phyloP scores from a whole-genome alignment of 2,888 invertebrate species.

The Drosophila antonietae region DNA sequence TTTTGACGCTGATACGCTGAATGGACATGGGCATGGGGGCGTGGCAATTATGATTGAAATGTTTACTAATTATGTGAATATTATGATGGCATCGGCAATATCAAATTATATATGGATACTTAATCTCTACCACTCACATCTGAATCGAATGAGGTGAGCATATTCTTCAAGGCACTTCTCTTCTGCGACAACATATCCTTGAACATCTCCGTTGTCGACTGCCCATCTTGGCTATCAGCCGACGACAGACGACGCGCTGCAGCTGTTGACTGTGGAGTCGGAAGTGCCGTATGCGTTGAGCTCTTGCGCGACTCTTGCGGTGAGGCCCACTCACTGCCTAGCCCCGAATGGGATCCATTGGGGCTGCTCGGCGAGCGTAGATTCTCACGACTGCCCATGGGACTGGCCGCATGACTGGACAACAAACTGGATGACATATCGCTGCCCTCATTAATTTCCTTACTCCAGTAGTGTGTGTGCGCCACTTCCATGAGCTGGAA shows the following conservation, averaged over 20 bases:
- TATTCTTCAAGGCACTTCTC: slow-evolving; percentile 93
- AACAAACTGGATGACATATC: slow-evolving; percentile 84
- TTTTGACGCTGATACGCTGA: slow-evolving; percentile 34
- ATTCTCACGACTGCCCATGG: slow-evolving; percentile 89
- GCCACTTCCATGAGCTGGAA: slow-evolving; percentile 99
- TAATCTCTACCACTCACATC: slow-evolving; percentile 89
- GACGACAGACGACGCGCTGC: slow-evolving; percentile 87
- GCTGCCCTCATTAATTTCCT: slow-evolving; percentile 89
- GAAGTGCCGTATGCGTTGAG: slow-evolving; percentile 80
- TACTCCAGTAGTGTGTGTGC: slow-evolving; percentile 99
- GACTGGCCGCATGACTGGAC: slow-evolving; percentile 85
- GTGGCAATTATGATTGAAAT: slow-evolving; percentile 21
- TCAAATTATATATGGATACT: background rate
- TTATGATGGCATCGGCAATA: background rate
- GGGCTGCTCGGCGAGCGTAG: slow-evolving; percentile 87
- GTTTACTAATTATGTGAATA: slow-evolving; percentile 6
- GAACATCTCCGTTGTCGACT: slow-evolving; percentile 95
- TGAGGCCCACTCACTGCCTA: slow-evolving; percentile 87
- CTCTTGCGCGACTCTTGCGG: slow-evolving; percentile 87
- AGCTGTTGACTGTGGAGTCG: slow-evolving; percentile 39
- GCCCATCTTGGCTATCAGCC: slow-evolving; percentile 88
- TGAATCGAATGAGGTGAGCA: slow-evolving; percentile 94
- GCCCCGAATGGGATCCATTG: slow-evolving; percentile 83
- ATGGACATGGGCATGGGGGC: slow-evolving; percentile 26
- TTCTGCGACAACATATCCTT: slow-evolving; percentile 97